Percentiles rank a stretch among this genome's conserved stretches.
Conservation (phyloP, 2,113 vertebrate genomes). For the Oceanites oceanicus region DNA sequence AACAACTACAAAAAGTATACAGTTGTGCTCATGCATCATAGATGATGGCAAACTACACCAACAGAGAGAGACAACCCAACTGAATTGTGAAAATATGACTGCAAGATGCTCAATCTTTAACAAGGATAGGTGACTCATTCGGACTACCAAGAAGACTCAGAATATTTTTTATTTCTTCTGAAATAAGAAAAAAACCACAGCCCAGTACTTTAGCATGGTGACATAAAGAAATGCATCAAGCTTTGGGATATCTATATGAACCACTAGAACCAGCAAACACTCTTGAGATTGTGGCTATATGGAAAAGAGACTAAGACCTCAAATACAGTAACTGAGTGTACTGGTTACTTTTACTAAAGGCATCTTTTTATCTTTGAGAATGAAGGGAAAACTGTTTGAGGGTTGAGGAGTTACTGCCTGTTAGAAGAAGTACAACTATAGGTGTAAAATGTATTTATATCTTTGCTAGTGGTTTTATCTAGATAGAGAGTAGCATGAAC, state of each 20-base stretch:
- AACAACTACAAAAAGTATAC: not conserved
- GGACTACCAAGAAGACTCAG: not conserved
- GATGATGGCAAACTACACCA: not conserved
- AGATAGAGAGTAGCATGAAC: not conserved
- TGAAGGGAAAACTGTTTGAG: not conserved
- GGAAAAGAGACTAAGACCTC: not conserved
- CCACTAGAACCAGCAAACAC: not conserved
- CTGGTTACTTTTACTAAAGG: not conserved
- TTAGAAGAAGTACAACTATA: not conserved
- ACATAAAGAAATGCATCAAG: not conserved
- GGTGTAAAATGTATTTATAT: not conserved
- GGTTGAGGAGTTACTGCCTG: not conserved
- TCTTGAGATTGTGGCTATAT: not conserved
- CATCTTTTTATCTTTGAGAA: not conserved
- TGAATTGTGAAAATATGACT: not conserved
- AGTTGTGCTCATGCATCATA: not conserved
- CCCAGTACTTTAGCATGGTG: not conserved
- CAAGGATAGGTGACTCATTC: not conserved
- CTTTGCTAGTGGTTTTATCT: not conserved
- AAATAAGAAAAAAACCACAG: not conserved
- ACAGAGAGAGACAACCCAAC: not conserved
- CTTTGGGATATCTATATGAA: not conserved
- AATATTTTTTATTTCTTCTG: not conserved
- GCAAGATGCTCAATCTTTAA: not conserved
- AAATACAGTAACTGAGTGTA: not conserved